Evolutionary conservation across 2,113 vertebrate genomes (phyloP).

Genomic region (Platysternon megacephalum): DNA sequence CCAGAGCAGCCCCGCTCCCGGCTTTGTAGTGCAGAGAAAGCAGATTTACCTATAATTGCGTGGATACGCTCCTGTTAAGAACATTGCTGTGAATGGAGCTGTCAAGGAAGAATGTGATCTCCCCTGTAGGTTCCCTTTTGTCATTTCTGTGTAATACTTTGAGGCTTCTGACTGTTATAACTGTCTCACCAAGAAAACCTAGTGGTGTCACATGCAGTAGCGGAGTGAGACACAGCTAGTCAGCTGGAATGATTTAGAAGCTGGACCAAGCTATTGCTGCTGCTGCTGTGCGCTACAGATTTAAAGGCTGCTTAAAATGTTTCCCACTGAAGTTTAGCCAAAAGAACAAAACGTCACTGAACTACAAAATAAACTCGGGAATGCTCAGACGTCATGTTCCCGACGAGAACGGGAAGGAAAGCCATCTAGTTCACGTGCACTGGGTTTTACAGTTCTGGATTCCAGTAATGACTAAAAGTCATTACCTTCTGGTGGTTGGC

Average conservation of each 20-base stretch:
- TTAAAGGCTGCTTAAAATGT: conserved; percentile 32
- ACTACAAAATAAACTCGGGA: not conserved
- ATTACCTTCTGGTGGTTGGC: not conserved
- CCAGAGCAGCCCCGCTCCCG: not conserved
- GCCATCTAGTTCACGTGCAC: not conserved
- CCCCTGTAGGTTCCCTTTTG: not conserved
- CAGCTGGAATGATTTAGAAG: conserved; percentile 28
- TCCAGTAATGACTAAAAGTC: not conserved
- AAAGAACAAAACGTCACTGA: not conserved
- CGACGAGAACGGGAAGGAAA: not conserved
- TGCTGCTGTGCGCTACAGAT: not conserved
- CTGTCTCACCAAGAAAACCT: accelerated
- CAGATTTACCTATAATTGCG: accelerated
- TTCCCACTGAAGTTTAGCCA: conserved; percentile 31
- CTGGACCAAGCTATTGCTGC: not conserved
- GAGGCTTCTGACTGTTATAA: not conserved
- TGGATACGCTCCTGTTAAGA: not conserved
- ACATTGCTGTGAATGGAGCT: not conserved
- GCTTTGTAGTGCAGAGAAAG: accelerated
- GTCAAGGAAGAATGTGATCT: not conserved
- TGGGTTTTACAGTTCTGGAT: not conserved
- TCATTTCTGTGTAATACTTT: not conserved
- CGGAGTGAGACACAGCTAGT: not conserved
- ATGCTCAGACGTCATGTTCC: not conserved
- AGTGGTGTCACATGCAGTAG: accelerated